Evolutionary conservation across 2,888 invertebrate genomes (phyloP), one percentile per base, ranked within the genome.

Genomic region (Polietes domitor): DNA sequence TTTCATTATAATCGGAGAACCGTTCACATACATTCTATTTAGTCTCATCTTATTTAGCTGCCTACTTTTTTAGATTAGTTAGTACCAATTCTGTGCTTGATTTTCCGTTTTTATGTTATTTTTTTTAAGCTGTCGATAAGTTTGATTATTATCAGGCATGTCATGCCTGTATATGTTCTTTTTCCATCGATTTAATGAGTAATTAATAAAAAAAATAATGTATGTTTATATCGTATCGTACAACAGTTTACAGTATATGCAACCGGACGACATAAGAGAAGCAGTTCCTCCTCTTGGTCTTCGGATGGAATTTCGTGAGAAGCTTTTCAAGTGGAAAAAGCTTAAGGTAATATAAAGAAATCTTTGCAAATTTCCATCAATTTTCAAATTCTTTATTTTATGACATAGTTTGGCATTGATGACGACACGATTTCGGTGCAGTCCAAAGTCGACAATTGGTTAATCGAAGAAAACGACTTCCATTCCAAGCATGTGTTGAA

Each of bases 371-470:
- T 47, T 17, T 58, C 5, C 61, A 43, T 47, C 26, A 17, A 63
- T n/a, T n/a, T n/a, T n/a, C n/a, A 61, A 15, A 53, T 65, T 65
- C 37, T 55, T 21, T 24, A 68, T 10, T 37, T 37, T 37, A 37
- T 37, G n/a, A n/a, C 37, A 37, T 37, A 75, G 47, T 75, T 76
- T 76, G 53, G 53, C 63, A 63, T 76, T 50, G 65, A 65, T 21
- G 50, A 63, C 0, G 50, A 4, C 7, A 63, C 63, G 10, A 61
- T 61, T 58, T 32, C 50, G 12, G 12, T 37, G 37, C 37, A 7
- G 65, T 55, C 76, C 32, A 70, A 77, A 77, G 77, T 71, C 4
- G 77, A 77, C 19, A 28, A 47, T 1, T 70, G 43, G 61, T 47
- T 71, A 19, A 12, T 55, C n/a, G 10, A 70, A 77, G 68, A 68